These are phyloP conservation scores for Cathartes aura DNA, from an alignment of 2,113 vertebrate species.

Conservation along the genomic window DNA sequence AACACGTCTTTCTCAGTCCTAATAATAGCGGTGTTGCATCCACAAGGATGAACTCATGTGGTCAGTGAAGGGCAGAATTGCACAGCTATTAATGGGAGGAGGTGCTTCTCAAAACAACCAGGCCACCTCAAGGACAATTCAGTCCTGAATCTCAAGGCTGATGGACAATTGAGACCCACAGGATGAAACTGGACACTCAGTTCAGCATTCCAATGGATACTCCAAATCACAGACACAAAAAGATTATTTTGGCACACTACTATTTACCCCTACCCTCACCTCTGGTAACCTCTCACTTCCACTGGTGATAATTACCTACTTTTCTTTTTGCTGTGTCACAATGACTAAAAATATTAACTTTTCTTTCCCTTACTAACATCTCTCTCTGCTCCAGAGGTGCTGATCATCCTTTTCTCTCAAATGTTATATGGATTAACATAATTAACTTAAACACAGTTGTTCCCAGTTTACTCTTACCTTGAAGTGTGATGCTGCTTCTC, in stretches of 20 bases:
- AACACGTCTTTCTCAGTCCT: background rate
- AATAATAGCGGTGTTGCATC: background rate
- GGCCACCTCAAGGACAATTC: rapidly evolving
- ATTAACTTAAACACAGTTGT: background rate
- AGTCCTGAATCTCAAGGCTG: background rate
- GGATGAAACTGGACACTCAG: background rate
- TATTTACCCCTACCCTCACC: background rate
- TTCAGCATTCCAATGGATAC: background rate
- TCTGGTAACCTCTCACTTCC: background rate
- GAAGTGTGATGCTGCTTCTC: background rate
- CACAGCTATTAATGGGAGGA: background rate
- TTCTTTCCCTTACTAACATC: background rate
- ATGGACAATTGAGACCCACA: background rate
- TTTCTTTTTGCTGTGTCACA: background rate
- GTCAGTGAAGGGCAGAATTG: background rate
- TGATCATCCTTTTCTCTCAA: background rate
- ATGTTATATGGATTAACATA: background rate
- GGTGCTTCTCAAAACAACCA: background rate
- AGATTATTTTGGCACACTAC: background rate
- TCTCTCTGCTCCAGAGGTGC: background rate
- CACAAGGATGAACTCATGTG: background rate
- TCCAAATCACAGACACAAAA: background rate
- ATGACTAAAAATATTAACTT: background rate
- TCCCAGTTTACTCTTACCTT: background rate
- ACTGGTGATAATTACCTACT: background rate